Base-by-base conservation (phyloP, 2,888 invertebrate genomes). In the Choristoneura rosaceana region DNA sequence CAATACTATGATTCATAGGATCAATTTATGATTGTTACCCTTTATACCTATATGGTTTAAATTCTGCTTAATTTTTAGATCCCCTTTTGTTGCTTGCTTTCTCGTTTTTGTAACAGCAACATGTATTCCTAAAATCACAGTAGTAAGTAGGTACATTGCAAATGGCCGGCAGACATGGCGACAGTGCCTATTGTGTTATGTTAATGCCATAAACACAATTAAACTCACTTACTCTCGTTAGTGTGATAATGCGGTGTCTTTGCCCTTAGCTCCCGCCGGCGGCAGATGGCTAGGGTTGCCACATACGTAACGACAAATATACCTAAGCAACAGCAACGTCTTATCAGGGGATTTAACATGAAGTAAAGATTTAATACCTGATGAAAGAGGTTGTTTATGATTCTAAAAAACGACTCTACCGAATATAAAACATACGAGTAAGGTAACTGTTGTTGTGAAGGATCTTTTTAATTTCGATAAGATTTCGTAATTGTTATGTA, bases 201-300 rank as follows among this genome's bases (percentile, higher is more conserved):
- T 89, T 86, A 89, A 89, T 84, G 86, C 88, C 86, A 90, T 90
- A 92, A 91, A 91, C 85, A 90, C 91, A 93, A 93, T 93, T 93
- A 93, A 93, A 92, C 83, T 90, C 91, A 92, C 90, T 93, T 92
- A 85, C 84, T 90, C 92, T 92, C 88, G 91, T 93, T 92, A 92
- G 84, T 80, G 85, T 83, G 87, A 89, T 92, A 90, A 91, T 88
- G 84, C 79, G 76, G 84, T 87, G 91, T 90, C 91, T 92, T 91
- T 92, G 92, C 90, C 91, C 92, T 84, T 89, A 43, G 43, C 43
- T 63, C 76, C 67, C 75, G 76, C 73, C 78, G 71, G 69, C 38
- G 68, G 59, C 74, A 64, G 71, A 34, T 33, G 2, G n/a, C 55
- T 60, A 74, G 70, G 70, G 69, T 17, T 70, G 70, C 38, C 64